A percentile compares a stretch with the other conserved stretches of the same genome.
Evolutionary conservation across 2,113 vertebrate species (phyloP).

Genomic region (Hepsetus odoe): DNA sequence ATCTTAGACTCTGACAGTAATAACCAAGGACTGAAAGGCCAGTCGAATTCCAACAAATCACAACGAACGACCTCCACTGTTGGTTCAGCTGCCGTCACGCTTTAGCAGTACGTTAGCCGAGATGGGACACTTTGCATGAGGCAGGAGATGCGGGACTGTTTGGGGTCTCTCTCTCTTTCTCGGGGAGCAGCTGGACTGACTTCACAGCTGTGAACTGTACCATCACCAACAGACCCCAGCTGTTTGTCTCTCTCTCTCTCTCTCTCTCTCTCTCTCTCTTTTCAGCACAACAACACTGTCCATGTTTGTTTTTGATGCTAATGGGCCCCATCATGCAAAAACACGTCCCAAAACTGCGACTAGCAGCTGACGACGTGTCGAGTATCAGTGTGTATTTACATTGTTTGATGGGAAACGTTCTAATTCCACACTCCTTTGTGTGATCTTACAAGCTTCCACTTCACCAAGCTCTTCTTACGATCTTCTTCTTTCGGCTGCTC

Average conservation of each 20-base stretch:
- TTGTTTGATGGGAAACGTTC: not conserved
- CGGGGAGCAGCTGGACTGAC: constrained; percentile 66
- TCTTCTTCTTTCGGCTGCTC: too few species aligned
- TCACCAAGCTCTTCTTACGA: too few species aligned
- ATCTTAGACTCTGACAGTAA: too few species aligned
- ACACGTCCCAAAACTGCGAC: constrained; percentile 26
- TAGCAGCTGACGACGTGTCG: constrained; percentile 22
- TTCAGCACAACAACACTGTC: constrained; percentile 11
- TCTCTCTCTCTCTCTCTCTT: not conserved
- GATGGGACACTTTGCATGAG: not conserved
- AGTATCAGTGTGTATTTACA: not conserved
- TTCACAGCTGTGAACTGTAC: constrained; percentile 71
- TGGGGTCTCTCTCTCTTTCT: constrained; percentile 52
- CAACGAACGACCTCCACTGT: too few species aligned
- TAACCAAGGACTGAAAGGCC: too few species aligned
- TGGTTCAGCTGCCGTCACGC: too few species aligned
- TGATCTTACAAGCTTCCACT: not conserved
- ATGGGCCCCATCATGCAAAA: constrained; percentile 44
- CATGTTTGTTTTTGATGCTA: constrained; percentile 38
- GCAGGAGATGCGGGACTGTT: constrained; percentile 21
- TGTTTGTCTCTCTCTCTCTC: constrained; percentile 51
- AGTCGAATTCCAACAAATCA: too few species aligned
- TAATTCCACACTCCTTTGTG: not conserved
- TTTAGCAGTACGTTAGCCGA: not conserved
- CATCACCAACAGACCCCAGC: constrained; percentile 68